Conservation (phyloP, 1,140 invertebrate genomes). For the Ceratina calcarata region DNA sequence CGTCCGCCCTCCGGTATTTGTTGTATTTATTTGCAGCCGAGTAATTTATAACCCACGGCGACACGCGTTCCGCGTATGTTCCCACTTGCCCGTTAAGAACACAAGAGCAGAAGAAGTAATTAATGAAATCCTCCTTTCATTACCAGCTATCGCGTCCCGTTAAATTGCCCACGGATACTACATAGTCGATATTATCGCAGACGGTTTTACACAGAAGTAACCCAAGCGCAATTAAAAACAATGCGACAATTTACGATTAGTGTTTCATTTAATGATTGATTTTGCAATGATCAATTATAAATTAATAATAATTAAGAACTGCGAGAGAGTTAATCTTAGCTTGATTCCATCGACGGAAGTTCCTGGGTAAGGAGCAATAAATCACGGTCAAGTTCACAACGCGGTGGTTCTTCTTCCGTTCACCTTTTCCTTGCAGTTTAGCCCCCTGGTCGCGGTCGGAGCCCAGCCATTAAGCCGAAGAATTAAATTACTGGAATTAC, state of each 20-base stretch:
- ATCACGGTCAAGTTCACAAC: background rate
- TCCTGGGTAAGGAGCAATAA: background rate
- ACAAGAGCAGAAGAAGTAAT: constrained; percentile 2
- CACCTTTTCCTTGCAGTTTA: constrained; percentile 31
- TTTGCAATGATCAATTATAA: too few species aligned
- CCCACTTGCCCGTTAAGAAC: background rate
- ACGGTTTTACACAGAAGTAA: background rate
- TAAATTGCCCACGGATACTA: background rate
- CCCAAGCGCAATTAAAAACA: background rate
- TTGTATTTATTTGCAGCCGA: constrained; percentile 34
- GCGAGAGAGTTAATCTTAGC: background rate
- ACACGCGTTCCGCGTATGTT: constrained; percentile 11
- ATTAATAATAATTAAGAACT: too few species aligned
- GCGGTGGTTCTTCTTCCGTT: background rate
- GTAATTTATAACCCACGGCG: constrained; percentile 42
- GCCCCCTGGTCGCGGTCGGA: constrained; percentile 21
- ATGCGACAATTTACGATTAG: too few species aligned
- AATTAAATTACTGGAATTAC: constrained; percentile 73
- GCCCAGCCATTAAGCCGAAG: constrained; percentile 59
- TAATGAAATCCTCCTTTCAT: constrained; percentile 27
- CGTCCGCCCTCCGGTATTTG: constrained; percentile 25
- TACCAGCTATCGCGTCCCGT: constrained; percentile 1
- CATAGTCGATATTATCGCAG: constrained; percentile 6
- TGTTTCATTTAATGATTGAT: too few species aligned
- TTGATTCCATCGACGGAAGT: background rate